Conservation (phyloP, 1,140 invertebrate genomes). For the Apis mellifera region Amel_HAv3.1 CM009931.2:17394501-17395000, state of each 20-base stretch:
- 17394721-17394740: slow-evolving; percentile 66
- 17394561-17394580: slow-evolving; percentile 79
- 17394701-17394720: slow-evolving; percentile 79
- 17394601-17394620: slow-evolving; percentile 82
- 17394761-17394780: slow-evolving; percentile 39
- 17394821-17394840: slow-evolving; percentile 5
- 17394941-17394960: background rate
- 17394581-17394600: slow-evolving; percentile 76
- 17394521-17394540: slow-evolving; percentile 74
- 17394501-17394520: slow-evolving; percentile 40
- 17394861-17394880: slow-evolving; percentile 20
- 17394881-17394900: background rate
- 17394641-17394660: slow-evolving; percentile 75
- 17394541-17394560: slow-evolving; percentile 80
- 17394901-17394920: background rate
- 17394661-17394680: slow-evolving; percentile 76
- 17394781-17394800: slow-evolving; percentile 5
- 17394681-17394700: slow-evolving; percentile 79
- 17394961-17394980: no score
- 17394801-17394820: slow-evolving; percentile 27
- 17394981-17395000: background rate
- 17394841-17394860: slow-evolving; percentile 10
- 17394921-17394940: background rate
- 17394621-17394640: slow-evolving; percentile 85
- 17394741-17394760: slow-evolving; percentile 20